Percentiles rank a stretch among this genome's conserved stretches.
Evolutionary conservation across 2,113 vertebrate species (phyloP).

Genomic region (Eulacestoma nigropectus): DNA sequence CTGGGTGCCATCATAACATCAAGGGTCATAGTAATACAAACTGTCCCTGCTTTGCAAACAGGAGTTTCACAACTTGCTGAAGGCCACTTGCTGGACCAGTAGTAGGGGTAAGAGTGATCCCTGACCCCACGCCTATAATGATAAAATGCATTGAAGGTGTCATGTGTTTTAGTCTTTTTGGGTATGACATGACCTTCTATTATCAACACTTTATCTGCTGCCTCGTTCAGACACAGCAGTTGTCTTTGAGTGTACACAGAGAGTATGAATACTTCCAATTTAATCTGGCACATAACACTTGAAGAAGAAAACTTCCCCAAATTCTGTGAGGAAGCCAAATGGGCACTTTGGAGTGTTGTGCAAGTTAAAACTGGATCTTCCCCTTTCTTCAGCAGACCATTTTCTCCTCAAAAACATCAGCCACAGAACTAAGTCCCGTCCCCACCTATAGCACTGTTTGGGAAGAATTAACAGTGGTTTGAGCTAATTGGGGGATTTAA

Average conservation of each 20-base stretch:
- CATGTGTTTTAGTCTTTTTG: background rate
- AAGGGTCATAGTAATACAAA: background rate
- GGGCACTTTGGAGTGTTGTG: background rate
- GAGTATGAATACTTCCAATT: background rate
- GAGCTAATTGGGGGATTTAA: background rate
- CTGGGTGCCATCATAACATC: background rate
- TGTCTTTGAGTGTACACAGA: background rate
- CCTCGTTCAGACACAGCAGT: background rate
- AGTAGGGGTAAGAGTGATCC: background rate
- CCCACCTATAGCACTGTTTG: background rate
- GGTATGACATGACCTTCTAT: background rate
- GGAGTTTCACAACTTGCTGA: background rate
- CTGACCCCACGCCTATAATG: rapidly evolving
- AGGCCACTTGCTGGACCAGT: background rate
- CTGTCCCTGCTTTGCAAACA: background rate
- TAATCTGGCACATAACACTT: background rate
- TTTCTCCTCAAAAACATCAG: background rate
- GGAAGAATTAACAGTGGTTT: background rate
- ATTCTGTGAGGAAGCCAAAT: background rate
- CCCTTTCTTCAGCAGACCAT: background rate
- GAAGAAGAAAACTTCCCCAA: background rate
- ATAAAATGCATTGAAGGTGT: background rate
- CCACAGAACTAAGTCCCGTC: background rate
- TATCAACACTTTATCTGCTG: background rate
- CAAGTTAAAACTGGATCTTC: background rate